These are phyloP conservation scores for Hormiphora californensis DNA, from an alignment of 37 sponge, comb jelly and placozoan species.

Conservation along the genomic window DNA sequence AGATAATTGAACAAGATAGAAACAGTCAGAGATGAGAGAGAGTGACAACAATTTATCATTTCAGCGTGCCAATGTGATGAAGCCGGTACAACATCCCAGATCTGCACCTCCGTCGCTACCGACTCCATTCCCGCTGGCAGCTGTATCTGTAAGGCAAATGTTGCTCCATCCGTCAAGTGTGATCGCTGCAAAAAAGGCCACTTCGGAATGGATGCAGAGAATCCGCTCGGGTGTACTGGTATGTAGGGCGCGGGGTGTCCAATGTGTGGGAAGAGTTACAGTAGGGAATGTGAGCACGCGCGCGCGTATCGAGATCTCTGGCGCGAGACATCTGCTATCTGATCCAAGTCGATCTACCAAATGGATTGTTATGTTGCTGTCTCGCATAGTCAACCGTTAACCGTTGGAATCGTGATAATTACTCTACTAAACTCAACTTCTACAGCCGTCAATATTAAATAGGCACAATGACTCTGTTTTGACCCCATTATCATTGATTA, in stretches of 20 bases:
- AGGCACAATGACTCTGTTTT: too few relatives aligned
- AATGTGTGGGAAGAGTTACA: background rate
- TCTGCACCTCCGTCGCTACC: background rate
- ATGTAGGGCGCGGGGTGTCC: background rate
- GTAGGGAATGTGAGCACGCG: background rate
- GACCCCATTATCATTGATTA: too few relatives aligned
- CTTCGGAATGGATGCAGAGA: background rate
- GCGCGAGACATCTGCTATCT: background rate
- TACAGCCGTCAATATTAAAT: background rate
- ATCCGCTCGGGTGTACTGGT: conserved; percentile 26
- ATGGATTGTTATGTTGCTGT: too few relatives aligned
- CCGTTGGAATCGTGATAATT: too few relatives aligned
- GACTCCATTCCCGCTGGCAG: background rate
- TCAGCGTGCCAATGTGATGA: conserved; percentile 23
- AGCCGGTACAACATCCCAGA: background rate
- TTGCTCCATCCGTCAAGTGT: background rate
- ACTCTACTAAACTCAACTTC: background rate
- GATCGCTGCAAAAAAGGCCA: background rate
- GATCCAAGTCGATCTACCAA: too few relatives aligned
- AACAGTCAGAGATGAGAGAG: background rate
- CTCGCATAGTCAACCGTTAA: too few relatives aligned
- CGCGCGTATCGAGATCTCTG: background rate
- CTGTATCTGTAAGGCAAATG: conserved; percentile 32
- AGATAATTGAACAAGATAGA: background rate
- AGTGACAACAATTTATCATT: background rate